phyloP scores from a whole-genome alignment of 2,797 vertebrate genomes.

The Danio albolineatus region DNA sequence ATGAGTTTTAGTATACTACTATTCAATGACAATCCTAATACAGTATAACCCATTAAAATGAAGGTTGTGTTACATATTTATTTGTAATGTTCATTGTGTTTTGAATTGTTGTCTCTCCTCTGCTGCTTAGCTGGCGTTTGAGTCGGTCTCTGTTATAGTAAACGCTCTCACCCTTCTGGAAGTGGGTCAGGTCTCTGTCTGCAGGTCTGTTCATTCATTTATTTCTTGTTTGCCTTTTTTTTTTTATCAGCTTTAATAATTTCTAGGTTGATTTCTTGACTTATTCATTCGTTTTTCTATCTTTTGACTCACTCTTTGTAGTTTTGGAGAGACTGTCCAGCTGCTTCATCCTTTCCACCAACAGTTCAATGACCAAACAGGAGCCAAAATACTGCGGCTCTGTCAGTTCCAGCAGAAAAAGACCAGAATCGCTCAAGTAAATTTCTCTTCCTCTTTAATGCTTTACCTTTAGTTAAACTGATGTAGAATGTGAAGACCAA shows the following conservation, averaged over 20 bases:
- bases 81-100: neutral
- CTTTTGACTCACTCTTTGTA: constrained; percentile 61
- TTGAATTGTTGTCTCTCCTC: constrained; percentile 19
- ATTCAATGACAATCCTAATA: neutral
- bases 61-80: neutral
- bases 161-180: constrained; percentile 94
- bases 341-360: constrained; percentile 96
- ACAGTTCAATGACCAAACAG: constrained; percentile 91
- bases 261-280: neutral
- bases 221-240: neutral
- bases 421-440: constrained; percentile 95
- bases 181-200: constrained; percentile 95
- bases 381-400: constrained; percentile 88
- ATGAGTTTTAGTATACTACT: too few relatives aligned
- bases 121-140: constrained; percentile 89
- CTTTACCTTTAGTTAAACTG: neutral
- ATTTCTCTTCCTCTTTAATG: neutral
- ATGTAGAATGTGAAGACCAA: neutral
- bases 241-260: neutral
- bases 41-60: neutral
- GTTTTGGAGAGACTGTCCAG: constrained; percentile 95
- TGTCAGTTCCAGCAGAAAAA: constrained; percentile 99
- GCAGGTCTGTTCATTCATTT: constrained; percentile 81
- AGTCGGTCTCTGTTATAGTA: constrained; percentile 94
- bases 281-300: neutral